Base-by-base conservation (phyloP, 1,140 invertebrate species). In the Ceratina australensis region DNA sequence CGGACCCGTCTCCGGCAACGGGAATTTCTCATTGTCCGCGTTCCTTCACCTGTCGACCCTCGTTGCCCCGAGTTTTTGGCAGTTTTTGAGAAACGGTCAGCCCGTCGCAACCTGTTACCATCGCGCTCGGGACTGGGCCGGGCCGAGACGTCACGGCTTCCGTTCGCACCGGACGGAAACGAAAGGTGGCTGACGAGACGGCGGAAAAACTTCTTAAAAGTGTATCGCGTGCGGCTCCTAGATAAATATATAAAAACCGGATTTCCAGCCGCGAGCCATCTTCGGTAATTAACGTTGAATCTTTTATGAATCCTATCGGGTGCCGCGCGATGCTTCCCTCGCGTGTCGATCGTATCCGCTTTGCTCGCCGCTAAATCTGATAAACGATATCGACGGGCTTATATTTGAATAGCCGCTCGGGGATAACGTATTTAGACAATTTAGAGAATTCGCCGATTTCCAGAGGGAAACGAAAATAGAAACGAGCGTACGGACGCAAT, bases 11-110 rank as follows among this genome's bases (percentile, higher is more conserved):
- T 68, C 50, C 28, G 52, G 56, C 61, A 8, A n/a, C 68, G 22
- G 33, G 81, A 76, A 78, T 79, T 69, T 69, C 81, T 59, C 64
- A 74, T 49, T 72, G 77, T 73, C 72, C 61, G 33, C 76, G 68
- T 61, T 54, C 59, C 69, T 26, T 73, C 71, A 79, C 76, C 82
- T 84, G 82, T 83, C 82, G 78, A 84, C 82, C 82, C 82, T 84
- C 78, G 82, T 84, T 84, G 73, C 68, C 72, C 26, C 69, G 82
- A 84, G 57, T 84, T 83, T 83, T 84, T 84, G 82, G 78, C 82
- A 84, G 72, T 84, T 84, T 75, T 77, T 75, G 79, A 72, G 73
- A 42, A 78, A 78, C 60, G 68, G 57, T 10, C 33, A 22, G 76
- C 49, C 20, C 60, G 82, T 83, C 82, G 78, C 59, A 63, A 80